Conservation (phyloP, 2,888 invertebrate species). For the Biston betularia region DNA sequence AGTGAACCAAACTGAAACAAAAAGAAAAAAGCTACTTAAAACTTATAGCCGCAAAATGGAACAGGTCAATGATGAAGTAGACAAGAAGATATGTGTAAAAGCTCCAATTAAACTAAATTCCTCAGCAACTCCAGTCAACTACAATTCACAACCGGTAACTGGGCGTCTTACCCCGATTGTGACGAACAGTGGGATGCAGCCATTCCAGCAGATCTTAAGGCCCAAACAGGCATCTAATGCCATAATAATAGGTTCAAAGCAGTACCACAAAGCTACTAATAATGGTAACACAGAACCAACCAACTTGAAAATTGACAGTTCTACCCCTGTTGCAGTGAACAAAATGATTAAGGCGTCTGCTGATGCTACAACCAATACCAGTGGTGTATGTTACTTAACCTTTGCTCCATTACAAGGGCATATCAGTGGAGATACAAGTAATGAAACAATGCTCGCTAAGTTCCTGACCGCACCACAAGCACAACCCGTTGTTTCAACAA, state of each 20-base stretch:
- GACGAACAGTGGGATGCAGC: slow-evolving; percentile 1
- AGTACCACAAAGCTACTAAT: neutral
- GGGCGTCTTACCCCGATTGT: slow-evolving; percentile 4
- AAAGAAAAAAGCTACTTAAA: neutral
- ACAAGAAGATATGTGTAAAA: slow-evolving; percentile 22
- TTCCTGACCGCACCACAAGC: slow-evolving; percentile 17
- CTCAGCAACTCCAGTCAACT: neutral
- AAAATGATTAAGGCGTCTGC: neutral
- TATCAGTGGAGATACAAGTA: neutral
- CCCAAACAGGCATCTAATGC: neutral
- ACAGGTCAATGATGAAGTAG: neutral
- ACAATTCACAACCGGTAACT: neutral
- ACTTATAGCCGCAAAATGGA: slow-evolving; percentile 6
- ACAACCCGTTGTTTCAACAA: neutral
- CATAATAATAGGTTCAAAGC: neutral
- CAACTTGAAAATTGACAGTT: neutral
- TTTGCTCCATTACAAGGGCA: slow-evolving; percentile 1
- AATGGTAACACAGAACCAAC: neutral
- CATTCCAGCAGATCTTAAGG: slow-evolving; percentile 1
- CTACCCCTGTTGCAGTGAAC: neutral
- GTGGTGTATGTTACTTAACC: neutral
- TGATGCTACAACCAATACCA: neutral
- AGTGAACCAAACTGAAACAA: neutral
- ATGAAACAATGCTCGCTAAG: neutral
- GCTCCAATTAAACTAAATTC: slow-evolving; percentile 8